Conservation (phyloP, 2,888 invertebrate genomes). For the Tipula unca region DNA sequence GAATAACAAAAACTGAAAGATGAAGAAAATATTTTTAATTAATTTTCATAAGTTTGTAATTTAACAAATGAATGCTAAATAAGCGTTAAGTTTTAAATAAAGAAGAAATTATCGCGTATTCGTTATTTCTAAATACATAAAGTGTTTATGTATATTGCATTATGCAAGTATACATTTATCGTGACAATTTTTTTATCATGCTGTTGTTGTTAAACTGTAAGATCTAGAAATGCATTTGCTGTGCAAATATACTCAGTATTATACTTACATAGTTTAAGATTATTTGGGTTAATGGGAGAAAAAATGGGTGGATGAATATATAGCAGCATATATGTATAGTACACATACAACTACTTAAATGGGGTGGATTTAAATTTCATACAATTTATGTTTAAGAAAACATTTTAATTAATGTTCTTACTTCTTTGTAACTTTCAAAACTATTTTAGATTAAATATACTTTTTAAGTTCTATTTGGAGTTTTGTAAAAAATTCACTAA, state of each 20-base stretch:
- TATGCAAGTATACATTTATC: background rate
- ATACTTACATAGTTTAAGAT: background rate
- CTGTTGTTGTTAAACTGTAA: background rate
- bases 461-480: no score
- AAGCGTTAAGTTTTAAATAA: background rate
- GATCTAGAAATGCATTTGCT: background rate
- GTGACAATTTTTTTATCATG: background rate
- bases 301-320: background rate
- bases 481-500: no score
- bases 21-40: background rate
- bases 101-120: background rate
- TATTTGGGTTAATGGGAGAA: background rate
- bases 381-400: background rate
- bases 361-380: background rate
- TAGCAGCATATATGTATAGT: no score
- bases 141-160: background rate
- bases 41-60: background rate
- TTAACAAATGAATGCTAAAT: background rate
- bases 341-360: background rate
- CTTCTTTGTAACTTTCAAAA: no score
- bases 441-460: no score
- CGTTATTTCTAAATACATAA: background rate
- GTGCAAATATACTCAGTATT: background rate
- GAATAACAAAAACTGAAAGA: background rate
- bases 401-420: background rate